Conservation (phyloP, 2,797 vertebrate species). For the Manis pentadactyla region DNA sequence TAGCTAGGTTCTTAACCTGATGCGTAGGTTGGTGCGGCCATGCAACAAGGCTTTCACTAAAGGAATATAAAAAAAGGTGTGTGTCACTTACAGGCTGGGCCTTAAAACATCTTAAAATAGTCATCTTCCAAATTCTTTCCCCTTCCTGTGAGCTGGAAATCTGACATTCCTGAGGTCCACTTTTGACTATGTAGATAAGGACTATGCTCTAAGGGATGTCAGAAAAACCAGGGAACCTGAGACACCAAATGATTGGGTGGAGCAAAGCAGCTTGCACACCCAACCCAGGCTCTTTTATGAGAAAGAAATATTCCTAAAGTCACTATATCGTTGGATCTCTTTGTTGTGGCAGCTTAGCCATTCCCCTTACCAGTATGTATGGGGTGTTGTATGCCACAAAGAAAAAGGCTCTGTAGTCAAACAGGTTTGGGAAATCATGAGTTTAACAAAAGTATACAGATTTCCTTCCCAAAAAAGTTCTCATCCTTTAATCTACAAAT, state of each 20-base stretch:
- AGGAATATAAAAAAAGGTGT: neutral
- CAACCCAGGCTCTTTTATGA: neutral
- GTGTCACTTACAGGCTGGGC: neutral
- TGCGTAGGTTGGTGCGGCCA: neutral
- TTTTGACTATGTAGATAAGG: neutral
- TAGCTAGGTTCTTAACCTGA: neutral
- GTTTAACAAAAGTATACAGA: neutral
- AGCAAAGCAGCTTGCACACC: neutral
- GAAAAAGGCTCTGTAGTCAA: neutral
- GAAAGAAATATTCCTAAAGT: slow-evolving; percentile 29
- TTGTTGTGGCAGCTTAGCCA: neutral
- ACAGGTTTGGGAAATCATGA: neutral
- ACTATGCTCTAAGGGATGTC: neutral
- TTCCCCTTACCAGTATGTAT: neutral
- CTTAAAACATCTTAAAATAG: neutral
- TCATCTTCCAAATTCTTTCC: neutral
- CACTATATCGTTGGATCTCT: neutral
- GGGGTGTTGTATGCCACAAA: neutral
- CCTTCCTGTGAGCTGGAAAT: neutral
- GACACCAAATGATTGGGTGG: neutral
- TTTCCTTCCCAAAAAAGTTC: neutral
- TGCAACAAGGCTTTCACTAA: neutral
- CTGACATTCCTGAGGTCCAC: neutral
- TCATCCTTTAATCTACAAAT: neutral
- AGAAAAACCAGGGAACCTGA: neutral